These are phyloP conservation scores for Urocyon cinereoargenteus DNA, from an alignment of 2,797 vertebrate species.

Conservation along the genomic window DNA sequence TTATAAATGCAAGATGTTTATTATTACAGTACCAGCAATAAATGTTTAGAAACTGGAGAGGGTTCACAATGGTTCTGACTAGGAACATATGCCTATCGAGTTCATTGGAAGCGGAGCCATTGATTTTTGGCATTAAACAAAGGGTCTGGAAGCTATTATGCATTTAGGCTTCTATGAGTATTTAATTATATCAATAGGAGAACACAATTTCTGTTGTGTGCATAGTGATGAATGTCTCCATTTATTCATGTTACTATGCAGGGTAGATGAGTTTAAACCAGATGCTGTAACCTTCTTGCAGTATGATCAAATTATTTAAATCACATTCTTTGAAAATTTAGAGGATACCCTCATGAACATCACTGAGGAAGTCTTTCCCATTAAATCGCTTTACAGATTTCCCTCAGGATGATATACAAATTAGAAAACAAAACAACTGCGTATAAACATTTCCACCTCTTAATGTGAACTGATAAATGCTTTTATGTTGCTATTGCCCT, in stretches of 20 bases:
- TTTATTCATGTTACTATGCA: slow-evolving; percentile 88
- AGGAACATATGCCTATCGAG: slow-evolving; percentile 89
- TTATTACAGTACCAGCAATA: slow-evolving; percentile 91
- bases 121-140: slow-evolving; percentile 90
- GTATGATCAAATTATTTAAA: slow-evolving; percentile 85
- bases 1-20: slow-evolving; percentile 93
- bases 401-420: slow-evolving; percentile 64
- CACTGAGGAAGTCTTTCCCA: slow-evolving; percentile 57
- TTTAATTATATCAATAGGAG: slow-evolving; percentile 91
- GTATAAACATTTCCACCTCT: slow-evolving; percentile 10
- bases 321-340: slow-evolving; percentile 83
- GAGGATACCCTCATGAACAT: slow-evolving; percentile 72
- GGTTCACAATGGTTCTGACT: slow-evolving; percentile 89
- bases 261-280: slow-evolving; percentile 89
- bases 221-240: slow-evolving; percentile 90
- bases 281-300: slow-evolving; percentile 86
- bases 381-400: slow-evolving; percentile 69
- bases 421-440: background rate
- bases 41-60: slow-evolving; percentile 92
- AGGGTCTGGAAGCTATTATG: slow-evolving; percentile 89
- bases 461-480: background rate
- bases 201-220: slow-evolving; percentile 90
- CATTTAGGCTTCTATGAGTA: slow-evolving; percentile 89
- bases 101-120: slow-evolving; percentile 85
- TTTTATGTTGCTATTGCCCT: background rate